Percentiles rank a stretch among this genome's conserved stretches.
Conservation (phyloP, 2,113 vertebrate species). For the Eleginops maclovinus region DNA sequence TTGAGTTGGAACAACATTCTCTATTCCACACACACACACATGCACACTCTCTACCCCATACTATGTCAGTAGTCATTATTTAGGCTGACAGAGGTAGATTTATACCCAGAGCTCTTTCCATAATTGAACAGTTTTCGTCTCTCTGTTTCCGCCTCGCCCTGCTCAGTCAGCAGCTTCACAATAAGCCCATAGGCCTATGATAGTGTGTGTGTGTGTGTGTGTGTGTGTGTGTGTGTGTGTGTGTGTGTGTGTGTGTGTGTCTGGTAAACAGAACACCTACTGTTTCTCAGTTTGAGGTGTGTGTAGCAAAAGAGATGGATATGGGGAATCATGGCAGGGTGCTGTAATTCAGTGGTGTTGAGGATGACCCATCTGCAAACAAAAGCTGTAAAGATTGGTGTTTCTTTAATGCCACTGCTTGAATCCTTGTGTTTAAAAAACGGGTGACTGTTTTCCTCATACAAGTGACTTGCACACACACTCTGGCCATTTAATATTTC, state of each 20-base stretch:
- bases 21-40: slow-evolving; percentile 25
- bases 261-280: slow-evolving; percentile 26
- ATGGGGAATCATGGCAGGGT: slow-evolving; percentile 1
- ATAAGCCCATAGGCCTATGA: slow-evolving; percentile 44
- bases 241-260: slow-evolving; percentile 11
- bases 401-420: slow-evolving; percentile 9
- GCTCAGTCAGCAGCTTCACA: slow-evolving; percentile 77
- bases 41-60: slow-evolving; percentile 36
- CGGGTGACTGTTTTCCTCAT: background rate
- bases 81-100: slow-evolving; percentile 79
- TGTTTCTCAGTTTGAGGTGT: slow-evolving; percentile 39
- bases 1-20: slow-evolving; percentile 20
- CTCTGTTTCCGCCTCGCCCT: slow-evolving; percentile 64
- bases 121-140: slow-evolving; percentile 82
- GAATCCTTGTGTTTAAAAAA: slow-evolving; percentile 18
- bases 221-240: slow-evolving; percentile 13
- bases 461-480: background rate
- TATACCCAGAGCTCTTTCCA: slow-evolving; percentile 80
- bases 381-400: slow-evolving; percentile 3
- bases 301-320: background rate
- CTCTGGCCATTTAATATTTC: background rate
- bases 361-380: slow-evolving; percentile 36
- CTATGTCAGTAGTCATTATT: slow-evolving; percentile 73
- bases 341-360: slow-evolving; percentile 2
- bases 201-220: slow-evolving; percentile 35